phyloP scores from a whole-genome alignment of 2,888 invertebrate genomes.

The Galerucella pusilla region DNA sequence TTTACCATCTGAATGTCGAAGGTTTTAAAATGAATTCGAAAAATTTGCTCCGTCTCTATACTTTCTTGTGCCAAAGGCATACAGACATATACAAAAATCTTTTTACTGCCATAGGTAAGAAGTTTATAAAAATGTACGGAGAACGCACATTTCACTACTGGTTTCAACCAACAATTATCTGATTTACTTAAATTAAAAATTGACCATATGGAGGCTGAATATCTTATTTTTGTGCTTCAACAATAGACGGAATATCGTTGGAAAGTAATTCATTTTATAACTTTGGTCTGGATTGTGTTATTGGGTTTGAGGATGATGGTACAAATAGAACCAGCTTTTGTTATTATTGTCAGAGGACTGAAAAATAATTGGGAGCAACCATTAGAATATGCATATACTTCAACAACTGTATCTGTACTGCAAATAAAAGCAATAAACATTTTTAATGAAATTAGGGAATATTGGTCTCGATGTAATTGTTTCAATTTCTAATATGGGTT shows the following conservation, averaged over 20 bases:
- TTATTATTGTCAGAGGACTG: too few species aligned
- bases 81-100: not conserved
- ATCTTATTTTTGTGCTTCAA: not conserved
- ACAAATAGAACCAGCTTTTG: too few species aligned
- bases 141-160: not conserved
- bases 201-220: not conserved
- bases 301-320: too few species aligned
- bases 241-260: not conserved
- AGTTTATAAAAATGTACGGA: not conserved
- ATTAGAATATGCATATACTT: too few species aligned
- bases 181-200: not conserved
- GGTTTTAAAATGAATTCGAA: too few species aligned
- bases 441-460: slow-evolving; percentile 14
- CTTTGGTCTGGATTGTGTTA: too few species aligned
- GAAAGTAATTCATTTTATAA: too few species aligned
- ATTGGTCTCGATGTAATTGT: slow-evolving; percentile 14
- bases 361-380: too few species aligned
- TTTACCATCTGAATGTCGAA: too few species aligned
- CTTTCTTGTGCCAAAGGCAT: not conserved
- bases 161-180: not conserved
- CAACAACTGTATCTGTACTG: too few species aligned
- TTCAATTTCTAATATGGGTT: slow-evolving; percentile 32
- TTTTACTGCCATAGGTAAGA: not conserved
- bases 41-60: too few species aligned
- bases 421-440: too few species aligned